phyloP scores from a whole-genome alignment of 64 coral and sea anemone species.

The Montipora sp. region DNA sequence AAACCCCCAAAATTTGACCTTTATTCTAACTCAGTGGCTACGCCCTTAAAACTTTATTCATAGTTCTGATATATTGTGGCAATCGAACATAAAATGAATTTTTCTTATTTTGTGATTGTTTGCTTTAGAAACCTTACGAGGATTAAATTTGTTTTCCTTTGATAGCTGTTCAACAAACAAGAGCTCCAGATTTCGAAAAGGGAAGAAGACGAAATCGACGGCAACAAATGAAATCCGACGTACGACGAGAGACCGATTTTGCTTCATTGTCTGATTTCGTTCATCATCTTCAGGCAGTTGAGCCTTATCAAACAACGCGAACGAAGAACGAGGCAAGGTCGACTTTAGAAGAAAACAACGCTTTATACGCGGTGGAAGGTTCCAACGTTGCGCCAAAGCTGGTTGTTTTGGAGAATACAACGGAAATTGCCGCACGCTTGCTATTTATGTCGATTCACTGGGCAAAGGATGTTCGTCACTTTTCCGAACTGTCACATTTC shows the following conservation, averaged over 20 bases:
- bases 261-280: conserved; percentile 90
- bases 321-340: conserved; percentile 22
- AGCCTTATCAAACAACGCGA: conserved; percentile 75
- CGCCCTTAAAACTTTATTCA: background rate
- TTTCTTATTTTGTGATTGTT: background rate
- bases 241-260: conserved; percentile 85
- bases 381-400: conserved; percentile 17
- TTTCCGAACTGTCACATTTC: conserved; percentile 93
- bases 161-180: conserved; percentile 89
- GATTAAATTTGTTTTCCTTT: conserved; percentile 30
- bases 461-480: conserved; percentile 94
- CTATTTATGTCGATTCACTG: conserved; percentile 97
- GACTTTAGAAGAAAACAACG: conserved; percentile 5
- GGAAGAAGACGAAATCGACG: conserved; percentile 67
- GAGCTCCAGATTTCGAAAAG: conserved; percentile 83
- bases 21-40: too few relatives aligned
- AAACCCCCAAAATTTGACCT: too few relatives aligned
- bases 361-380: background rate
- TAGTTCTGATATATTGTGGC: background rate
- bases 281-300: conserved; percentile 85
- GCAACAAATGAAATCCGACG: conserved; percentile 71
- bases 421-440: conserved; percentile 87
- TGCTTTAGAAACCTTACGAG: background rate
- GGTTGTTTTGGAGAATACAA: conserved; percentile 52
- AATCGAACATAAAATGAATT: conserved; percentile 8